A percentile compares a stretch with the other conserved stretches of the same genome.
phyloP scores from a whole-genome alignment of 2,797 vertebrate genomes.

The Crypturellus tataupa region DNA sequence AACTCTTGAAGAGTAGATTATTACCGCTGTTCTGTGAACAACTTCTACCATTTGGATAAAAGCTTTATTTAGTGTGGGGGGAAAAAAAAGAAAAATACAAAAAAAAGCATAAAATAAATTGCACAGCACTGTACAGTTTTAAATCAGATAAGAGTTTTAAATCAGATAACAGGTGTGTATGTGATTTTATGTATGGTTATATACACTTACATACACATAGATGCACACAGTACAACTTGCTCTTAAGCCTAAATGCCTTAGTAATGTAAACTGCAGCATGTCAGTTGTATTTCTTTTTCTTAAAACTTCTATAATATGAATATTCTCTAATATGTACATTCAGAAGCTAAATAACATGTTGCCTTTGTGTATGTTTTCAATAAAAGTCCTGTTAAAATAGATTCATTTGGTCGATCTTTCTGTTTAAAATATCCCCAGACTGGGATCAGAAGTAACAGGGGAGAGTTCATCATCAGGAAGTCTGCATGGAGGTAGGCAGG shows the following conservation, averaged over 20 bases:
- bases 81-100: neutral
- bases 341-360: slow-evolving; percentile 71
- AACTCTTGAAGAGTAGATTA: slow-evolving; percentile 84
- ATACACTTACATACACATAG: neutral
- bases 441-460: neutral
- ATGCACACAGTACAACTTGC: neutral
- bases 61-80: slow-evolving; percentile 3
- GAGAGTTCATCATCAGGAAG: neutral
- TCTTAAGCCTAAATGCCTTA: slow-evolving; percentile 82
- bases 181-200: slow-evolving; percentile 51
- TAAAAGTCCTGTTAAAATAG: slow-evolving; percentile 78
- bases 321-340: slow-evolving; percentile 72
- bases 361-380: slow-evolving; percentile 82
- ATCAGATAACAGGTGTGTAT: slow-evolving; percentile 16
- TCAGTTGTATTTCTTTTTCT: slow-evolving; percentile 66
- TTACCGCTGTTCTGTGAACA: slow-evolving; percentile 85
- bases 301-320: slow-evolving; percentile 63
- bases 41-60: slow-evolving; percentile 62
- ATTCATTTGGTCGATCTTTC: slow-evolving; percentile 17
- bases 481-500: neutral
- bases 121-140: slow-evolving; percentile 63
- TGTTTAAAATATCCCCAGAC: neutral
- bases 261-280: slow-evolving; percentile 71
- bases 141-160: slow-evolving; percentile 45
- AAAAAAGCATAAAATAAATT: slow-evolving; percentile 41